Base-by-base conservation (phyloP, 2,113 vertebrate species). In the Bucco capensis region DNA sequence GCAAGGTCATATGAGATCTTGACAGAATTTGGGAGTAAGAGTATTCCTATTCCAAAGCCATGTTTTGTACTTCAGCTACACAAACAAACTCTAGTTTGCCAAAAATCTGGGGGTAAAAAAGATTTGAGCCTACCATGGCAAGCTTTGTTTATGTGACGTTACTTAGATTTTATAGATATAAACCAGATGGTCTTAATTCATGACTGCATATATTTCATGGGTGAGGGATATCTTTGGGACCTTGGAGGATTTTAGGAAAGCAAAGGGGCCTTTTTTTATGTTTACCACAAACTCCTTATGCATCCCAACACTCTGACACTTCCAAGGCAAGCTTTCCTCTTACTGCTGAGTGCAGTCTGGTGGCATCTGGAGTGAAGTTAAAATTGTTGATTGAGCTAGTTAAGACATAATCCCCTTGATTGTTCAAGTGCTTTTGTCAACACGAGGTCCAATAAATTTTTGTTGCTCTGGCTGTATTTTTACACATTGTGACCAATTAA, bases 331-430 rank as follows among this genome's bases (percentile, higher is more conserved):
- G 16, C 18, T 76, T 94, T 73, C 54, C 19, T 92, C 33, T 65
- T 87, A 57, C 25, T 1, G 1, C 82, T 85, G 74, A 58, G 33
- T 80, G 42, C 78, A 76, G 73, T 30, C 66, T 7, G 0, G 22
- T 75, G 66, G 57, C 81, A 84, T 94, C 74, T 81, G 25, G 5
- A 92, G 44, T 47, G 46, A 83, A 89, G 51, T n/a, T 70, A 80
- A 75, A 65, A 54, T 82, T 89, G 73, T 79, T 72, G 31, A 58
- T 62, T 89, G 58, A 94, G 56, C 60, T 56, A 33, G 72, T 51
- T 89, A 67, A 86, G 91, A 91, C 92, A 88, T 89, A 94, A 89
- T 87, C 54, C 23, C 71, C 31, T 89, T 53, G 50, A 87, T 87
- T 91, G 38, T 85, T 90, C 62, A 69, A 75, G 25, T 28, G 57